Evolutionary conservation across 30 jellyfish, hydroid and myxozoan genomes (phyloP).

Genomic region (Chironex yamaguchii): DNA sequence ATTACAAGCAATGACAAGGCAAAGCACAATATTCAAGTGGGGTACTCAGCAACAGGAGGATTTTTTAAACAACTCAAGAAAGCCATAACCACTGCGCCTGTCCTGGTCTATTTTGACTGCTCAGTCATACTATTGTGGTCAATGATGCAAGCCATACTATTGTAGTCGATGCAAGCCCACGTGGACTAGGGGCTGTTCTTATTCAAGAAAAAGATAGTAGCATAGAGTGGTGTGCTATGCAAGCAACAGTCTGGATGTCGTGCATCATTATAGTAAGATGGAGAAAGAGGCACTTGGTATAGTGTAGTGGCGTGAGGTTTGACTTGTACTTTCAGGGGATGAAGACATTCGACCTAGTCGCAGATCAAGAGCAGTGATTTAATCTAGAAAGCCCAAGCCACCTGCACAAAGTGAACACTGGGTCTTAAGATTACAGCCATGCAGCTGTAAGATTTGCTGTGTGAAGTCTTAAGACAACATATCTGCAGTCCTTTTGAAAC

Average conservation of each 20-base stretch:
- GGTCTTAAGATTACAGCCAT: too few species aligned
- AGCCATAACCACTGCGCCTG: background rate
- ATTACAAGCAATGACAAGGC: background rate
- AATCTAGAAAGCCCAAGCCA: too few species aligned
- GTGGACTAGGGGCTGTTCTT: slow-evolving; percentile 72
- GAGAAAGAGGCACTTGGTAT: slow-evolving; percentile 73
- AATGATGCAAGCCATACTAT: too few species aligned
- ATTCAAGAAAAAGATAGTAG: slow-evolving; percentile 8
- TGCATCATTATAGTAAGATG: slow-evolving; percentile 20
- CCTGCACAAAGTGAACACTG: too few species aligned
- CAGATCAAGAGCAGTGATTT: too few species aligned
- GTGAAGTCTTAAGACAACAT: too few species aligned
- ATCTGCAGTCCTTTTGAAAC: too few species aligned
- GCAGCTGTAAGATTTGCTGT: too few species aligned
- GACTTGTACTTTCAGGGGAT: background rate
- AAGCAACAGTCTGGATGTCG: slow-evolving; percentile 29
- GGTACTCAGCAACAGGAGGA: background rate
- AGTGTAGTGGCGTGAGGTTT: background rate
- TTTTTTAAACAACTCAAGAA: too few species aligned
- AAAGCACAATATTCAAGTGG: background rate
- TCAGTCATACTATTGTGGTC: too few species aligned
- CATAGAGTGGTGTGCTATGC: too few species aligned
- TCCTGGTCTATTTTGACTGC: background rate
- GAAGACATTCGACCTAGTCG: background rate
- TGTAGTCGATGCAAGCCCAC: slow-evolving; percentile 56